These are phyloP conservation scores for Clupea harengus DNA, from an alignment of 2,113 vertebrate genomes.

Conservation along the genomic window DNA sequence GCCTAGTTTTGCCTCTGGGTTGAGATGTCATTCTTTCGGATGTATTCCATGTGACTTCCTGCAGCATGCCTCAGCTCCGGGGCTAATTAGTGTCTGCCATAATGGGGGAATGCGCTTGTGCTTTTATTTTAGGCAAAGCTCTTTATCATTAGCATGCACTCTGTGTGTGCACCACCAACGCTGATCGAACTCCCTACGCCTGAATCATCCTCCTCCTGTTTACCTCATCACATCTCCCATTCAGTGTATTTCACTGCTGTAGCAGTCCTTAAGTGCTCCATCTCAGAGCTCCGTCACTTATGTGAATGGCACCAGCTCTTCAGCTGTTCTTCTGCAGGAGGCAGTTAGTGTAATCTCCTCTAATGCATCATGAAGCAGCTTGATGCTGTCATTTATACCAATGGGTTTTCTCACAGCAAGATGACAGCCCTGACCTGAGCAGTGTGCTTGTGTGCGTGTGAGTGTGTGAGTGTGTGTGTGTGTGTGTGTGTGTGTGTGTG, in stretches of 20 bases:
- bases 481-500: constrained; percentile 26
- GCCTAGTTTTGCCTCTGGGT: no score
- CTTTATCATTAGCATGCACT: no score
- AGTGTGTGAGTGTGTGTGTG: constrained; percentile 17
- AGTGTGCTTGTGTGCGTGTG: not conserved
- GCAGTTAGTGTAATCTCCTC: not conserved
- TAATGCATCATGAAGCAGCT: not conserved
- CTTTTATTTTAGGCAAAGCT: no score
- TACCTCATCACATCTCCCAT: not conserved
- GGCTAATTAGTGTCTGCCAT: no score
- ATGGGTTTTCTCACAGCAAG: not conserved
- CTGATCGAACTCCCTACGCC: not conserved
- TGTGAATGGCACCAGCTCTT: not conserved
- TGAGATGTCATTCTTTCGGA: no score
- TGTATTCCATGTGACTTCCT: not conserved
- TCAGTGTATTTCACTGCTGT: not conserved
- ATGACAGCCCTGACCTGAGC: not conserved
- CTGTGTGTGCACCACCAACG: no score
- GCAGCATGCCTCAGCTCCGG: no score
- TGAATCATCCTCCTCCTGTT: not conserved
- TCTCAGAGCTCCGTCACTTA: not conserved
- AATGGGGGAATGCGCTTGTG: no score
- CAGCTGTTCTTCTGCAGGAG: not conserved
- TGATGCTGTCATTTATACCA: not conserved
- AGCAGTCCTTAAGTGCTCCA: not conserved